phyloP scores from a whole-genome alignment of 2,113 vertebrate genomes.

The Ceyx cyanopectus region DNA sequence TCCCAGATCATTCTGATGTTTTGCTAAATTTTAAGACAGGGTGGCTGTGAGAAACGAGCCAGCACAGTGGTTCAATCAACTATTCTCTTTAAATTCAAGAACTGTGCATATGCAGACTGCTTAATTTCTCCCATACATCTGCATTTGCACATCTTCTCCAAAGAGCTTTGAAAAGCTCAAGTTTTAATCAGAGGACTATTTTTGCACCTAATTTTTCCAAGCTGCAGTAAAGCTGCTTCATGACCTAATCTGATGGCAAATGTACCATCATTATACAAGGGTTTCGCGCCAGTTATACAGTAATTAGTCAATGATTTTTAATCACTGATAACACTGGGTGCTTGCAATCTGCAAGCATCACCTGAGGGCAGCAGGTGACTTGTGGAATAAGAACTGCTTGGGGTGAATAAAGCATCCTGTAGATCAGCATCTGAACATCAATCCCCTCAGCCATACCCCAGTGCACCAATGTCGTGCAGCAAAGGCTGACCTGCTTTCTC shows the following conservation, averaged over 20 bases:
- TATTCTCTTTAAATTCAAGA: conserved; percentile 35
- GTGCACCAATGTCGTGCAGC: background rate
- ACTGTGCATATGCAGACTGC: background rate
- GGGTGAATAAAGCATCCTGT: background rate
- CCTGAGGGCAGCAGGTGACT: background rate
- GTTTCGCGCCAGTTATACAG: background rate
- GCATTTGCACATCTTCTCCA: conserved; percentile 27
- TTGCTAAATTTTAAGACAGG: conserved; percentile 4
- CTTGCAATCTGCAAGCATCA: background rate
- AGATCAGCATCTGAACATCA: background rate
- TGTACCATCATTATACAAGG: background rate
- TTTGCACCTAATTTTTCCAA: conserved; percentile 50
- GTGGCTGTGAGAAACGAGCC: background rate
- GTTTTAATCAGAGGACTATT: conserved; percentile 65
- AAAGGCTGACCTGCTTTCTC: background rate
- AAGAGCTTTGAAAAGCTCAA: conserved; percentile 55
- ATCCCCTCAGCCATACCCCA: background rate
- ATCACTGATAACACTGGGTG: background rate
- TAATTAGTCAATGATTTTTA: background rate
- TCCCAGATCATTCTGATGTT: background rate
- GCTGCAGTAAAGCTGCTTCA: conserved; percentile 34
- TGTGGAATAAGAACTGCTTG: background rate
- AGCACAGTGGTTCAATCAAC: background rate
- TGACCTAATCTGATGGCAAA: conserved; percentile 40
- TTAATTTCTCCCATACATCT: conserved; percentile 45